Evolutionary conservation across 2,888 invertebrate species (phyloP).

Genomic region (Germaria angustata): DNA sequence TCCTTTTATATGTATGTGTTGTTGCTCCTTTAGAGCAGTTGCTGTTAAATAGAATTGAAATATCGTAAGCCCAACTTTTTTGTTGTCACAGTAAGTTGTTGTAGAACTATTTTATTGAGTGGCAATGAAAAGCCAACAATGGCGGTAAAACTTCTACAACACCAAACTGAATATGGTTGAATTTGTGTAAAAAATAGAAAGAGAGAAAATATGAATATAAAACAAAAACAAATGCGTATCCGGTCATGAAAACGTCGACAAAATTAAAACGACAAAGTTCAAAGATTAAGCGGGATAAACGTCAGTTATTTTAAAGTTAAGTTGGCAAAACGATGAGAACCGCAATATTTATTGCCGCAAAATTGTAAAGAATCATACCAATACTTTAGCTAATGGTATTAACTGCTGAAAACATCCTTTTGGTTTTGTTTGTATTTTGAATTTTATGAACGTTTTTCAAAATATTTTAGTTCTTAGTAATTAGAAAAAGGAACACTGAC

Average conservation of each 20-base stretch:
- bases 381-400: too few relatives aligned
- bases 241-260: slow-evolving; percentile 70
- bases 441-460: too few relatives aligned
- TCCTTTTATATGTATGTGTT: neutral
- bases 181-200: neutral
- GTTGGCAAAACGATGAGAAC: slow-evolving; percentile 55
- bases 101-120: slow-evolving; percentile 63
- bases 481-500: too few relatives aligned
- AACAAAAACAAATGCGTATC: slow-evolving; percentile 75
- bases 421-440: too few relatives aligned
- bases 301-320: slow-evolving; percentile 73
- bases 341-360: slow-evolving; percentile 61
- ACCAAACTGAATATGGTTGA: slow-evolving; percentile 53
- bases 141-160: slow-evolving; percentile 64
- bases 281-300: slow-evolving; percentile 78
- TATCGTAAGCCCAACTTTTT: slow-evolving; percentile 5
- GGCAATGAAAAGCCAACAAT: slow-evolving; percentile 66
- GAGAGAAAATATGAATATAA: slow-evolving; percentile 15
- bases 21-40: neutral
- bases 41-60: slow-evolving; percentile 24
- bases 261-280: slow-evolving; percentile 80
- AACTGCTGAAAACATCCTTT: too few relatives aligned
- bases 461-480: too few relatives aligned
- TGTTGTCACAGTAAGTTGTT: neutral
- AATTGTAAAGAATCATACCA: neutral